phyloP scores from a whole-genome alignment of 2,113 vertebrate genomes.

The Lophura nycthemera region DNA sequence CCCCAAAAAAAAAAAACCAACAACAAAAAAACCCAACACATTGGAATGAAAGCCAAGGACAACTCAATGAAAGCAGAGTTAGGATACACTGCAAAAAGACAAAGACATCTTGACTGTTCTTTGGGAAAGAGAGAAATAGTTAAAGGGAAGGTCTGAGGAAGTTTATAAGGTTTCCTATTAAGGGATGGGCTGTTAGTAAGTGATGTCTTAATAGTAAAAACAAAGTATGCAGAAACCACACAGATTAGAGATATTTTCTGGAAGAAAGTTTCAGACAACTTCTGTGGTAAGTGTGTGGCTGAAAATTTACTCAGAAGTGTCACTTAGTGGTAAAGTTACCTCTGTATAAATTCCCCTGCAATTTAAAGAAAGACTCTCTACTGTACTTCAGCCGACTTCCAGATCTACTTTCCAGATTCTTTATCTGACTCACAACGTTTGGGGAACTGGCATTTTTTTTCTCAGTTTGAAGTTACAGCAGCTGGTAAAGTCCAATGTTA shows the following conservation, averaged over 20 bases:
- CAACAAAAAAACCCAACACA: neutral
- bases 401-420: neutral
- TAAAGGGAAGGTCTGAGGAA: neutral
- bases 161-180: neutral
- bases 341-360: neutral
- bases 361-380: neutral
- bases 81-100: fast-evolving
- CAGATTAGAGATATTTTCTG: neutral
- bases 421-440: neutral
- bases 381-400: neutral
- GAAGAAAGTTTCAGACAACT: neutral
- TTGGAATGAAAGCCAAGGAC: neutral
- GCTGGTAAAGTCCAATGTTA: neutral
- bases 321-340: neutral
- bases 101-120: neutral
- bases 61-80: neutral
- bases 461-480: neutral
- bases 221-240: neutral
- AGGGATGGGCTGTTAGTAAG: neutral
- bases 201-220: neutral
- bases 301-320: neutral
- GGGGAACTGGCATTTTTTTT: neutral
- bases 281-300: neutral
- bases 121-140: neutral
- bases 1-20: neutral